phyloP scores from a whole-genome alignment of 1,140 invertebrate genomes.

The Brachionus calyciflorus region DNA sequence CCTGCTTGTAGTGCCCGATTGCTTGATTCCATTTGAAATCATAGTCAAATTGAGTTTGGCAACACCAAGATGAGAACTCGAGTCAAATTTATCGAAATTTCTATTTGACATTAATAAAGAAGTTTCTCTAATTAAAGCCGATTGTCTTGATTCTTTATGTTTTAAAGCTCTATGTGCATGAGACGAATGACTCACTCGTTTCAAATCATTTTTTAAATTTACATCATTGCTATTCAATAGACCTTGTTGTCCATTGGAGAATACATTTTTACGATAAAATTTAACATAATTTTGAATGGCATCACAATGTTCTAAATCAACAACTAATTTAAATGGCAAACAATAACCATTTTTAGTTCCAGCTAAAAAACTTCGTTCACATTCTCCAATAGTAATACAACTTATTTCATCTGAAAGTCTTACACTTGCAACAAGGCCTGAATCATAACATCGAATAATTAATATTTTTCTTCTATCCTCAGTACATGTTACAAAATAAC shows the following conservation, averaged over 20 bases:
- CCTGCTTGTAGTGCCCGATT: background rate
- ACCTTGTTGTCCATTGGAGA: background rate
- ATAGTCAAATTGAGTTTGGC: background rate
- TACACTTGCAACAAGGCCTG: background rate
- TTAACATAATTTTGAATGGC: conserved; percentile 20
- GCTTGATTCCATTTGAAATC: conserved; percentile 12
- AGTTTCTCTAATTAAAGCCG: background rate
- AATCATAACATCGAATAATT: conserved; percentile 25
- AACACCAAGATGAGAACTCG: conserved; percentile 9
- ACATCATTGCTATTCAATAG: background rate
- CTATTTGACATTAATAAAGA: background rate
- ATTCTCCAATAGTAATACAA: background rate
- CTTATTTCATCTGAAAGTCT: background rate
- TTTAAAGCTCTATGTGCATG: conserved; percentile 31
- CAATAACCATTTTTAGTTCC: conserved; percentile 33
- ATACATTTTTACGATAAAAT: background rate
- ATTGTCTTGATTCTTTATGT: conserved; percentile 1
- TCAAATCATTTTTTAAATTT: conserved; percentile 19
- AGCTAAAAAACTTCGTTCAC: background rate
- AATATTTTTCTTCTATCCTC: conserved; percentile 15
- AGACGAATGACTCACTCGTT: conserved; percentile 16
- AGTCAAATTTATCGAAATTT: background rate
- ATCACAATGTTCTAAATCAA: conserved; percentile 40
- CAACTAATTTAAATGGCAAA: conserved; percentile 17
- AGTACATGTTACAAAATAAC: background rate